Percentiles rank a stretch among this genome's conserved stretches.
These are phyloP conservation scores for Myiagra hebetior DNA, from an alignment of 2,113 vertebrate species.

Conservation along the genomic window DNA sequence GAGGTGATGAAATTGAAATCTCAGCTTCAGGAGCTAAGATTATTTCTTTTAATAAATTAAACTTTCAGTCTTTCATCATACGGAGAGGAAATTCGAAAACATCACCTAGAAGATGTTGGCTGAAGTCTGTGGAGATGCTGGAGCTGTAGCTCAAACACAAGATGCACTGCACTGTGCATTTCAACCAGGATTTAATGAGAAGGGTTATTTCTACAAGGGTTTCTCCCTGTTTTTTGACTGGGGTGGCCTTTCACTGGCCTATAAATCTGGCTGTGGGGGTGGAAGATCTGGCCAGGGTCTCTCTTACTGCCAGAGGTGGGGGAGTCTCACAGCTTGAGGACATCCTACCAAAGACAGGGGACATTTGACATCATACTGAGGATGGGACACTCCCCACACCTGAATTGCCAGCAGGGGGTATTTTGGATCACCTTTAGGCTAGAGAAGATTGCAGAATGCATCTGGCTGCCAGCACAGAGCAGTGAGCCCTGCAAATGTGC, in stretches of 20 bases:
- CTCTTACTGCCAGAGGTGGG: not conserved
- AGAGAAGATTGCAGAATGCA: not conserved
- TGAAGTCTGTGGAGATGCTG: not conserved
- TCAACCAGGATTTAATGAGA: not conserved
- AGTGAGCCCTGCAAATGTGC: accelerated
- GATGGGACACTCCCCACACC: not conserved
- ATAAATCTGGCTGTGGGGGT: not conserved
- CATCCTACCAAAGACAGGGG: accelerated
- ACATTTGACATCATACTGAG: not conserved
- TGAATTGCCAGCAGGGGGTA: not conserved
- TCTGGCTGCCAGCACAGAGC: accelerated
- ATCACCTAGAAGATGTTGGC: not conserved
- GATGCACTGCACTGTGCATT: accelerated
- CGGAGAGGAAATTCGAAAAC: not conserved
- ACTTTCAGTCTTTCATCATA: not conserved
- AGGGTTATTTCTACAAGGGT: not conserved
- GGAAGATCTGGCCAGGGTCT: not conserved
- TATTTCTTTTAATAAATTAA: not conserved
- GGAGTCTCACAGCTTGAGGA: not conserved
- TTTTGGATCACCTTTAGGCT: not conserved
- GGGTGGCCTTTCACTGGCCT: not conserved
- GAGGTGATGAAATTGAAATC: not conserved
- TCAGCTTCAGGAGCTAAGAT: not conserved
- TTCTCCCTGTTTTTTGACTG: not conserved
- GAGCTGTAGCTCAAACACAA: not conserved